phyloP scores from a whole-genome alignment of 2,113 vertebrate species.

The Esox niger region DNA sequence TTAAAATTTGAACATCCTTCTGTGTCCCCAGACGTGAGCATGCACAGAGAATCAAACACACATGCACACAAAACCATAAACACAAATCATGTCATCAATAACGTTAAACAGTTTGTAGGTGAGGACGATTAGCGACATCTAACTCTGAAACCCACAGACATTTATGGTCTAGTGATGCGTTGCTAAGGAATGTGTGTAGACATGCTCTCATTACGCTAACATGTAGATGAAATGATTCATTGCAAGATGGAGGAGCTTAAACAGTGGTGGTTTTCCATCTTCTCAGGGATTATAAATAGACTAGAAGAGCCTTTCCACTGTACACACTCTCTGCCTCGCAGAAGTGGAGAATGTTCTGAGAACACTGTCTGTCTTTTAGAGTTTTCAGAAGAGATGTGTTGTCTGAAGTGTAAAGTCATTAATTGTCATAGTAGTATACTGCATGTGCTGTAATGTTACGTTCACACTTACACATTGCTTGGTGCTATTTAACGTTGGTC shows the following conservation, averaged over 20 bases:
- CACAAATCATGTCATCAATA: conserved; percentile 11
- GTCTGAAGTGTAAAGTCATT: too few species aligned
- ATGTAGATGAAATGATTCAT: conserved; percentile 69
- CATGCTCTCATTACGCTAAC: conserved; percentile 65
- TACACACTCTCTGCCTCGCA: background rate
- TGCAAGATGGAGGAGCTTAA: conserved; percentile 22
- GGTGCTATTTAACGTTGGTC: too few species aligned
- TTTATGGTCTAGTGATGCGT: conserved; percentile 50
- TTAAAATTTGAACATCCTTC: background rate
- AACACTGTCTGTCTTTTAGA: background rate
- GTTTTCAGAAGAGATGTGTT: background rate
- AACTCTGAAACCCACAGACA: conserved; percentile 42
- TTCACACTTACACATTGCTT: too few species aligned
- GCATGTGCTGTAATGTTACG: too few species aligned
- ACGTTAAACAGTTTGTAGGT: background rate
- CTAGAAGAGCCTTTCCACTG: conserved; percentile 5
- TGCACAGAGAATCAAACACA: too few species aligned
- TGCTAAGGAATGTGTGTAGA: conserved; percentile 60
- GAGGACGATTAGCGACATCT: conserved; percentile 20
- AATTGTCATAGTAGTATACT: too few species aligned
- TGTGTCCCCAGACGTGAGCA: too few species aligned
- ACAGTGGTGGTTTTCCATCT: conserved; percentile 34
- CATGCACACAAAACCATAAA: background rate
- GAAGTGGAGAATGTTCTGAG: background rate
- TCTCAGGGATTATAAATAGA: conserved; percentile 26